phyloP scores from a whole-genome alignment of 2,797 vertebrate genomes.

The Pangasius djambal region DNA sequence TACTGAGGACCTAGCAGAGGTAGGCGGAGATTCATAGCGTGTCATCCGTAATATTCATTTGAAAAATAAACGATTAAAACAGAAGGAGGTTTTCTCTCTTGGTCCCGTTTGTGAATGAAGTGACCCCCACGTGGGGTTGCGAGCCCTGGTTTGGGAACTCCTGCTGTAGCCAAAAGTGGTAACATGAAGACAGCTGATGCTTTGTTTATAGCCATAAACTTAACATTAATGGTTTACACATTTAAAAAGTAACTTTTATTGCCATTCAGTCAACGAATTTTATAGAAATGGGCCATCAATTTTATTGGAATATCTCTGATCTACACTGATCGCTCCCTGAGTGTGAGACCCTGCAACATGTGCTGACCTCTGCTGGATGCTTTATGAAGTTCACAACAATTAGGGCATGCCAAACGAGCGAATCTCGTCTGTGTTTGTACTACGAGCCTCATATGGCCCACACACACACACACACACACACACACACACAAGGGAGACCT shows the following conservation, averaged over 20 bases:
- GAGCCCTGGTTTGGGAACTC: not conserved
- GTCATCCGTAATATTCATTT: not conserved
- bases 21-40: not conserved
- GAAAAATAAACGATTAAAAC: not conserved
- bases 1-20: not conserved
- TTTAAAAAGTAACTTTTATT: too few relatives aligned
- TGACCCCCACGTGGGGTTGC: too few relatives aligned
- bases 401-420: not conserved
- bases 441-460: conserved; percentile 39
- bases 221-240: not conserved
- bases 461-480: not conserved
- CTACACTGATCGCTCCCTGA: not conserved
- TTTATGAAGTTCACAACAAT: conserved; percentile 52
- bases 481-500: conserved; percentile 7
- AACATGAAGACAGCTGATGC: not conserved
- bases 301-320: too few relatives aligned
- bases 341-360: conserved; percentile 53
- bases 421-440: conserved; percentile 49
- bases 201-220: not conserved
- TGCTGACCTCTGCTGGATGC: conserved; percentile 71
- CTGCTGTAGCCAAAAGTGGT: not conserved
- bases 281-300: too few relatives aligned
- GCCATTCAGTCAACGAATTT: too few relatives aligned
- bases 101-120: not conserved
- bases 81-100: not conserved